phyloP scores from a whole-genome alignment of 2,797 vertebrate genomes.

The Arrhamphus sclerolepis region DNA sequence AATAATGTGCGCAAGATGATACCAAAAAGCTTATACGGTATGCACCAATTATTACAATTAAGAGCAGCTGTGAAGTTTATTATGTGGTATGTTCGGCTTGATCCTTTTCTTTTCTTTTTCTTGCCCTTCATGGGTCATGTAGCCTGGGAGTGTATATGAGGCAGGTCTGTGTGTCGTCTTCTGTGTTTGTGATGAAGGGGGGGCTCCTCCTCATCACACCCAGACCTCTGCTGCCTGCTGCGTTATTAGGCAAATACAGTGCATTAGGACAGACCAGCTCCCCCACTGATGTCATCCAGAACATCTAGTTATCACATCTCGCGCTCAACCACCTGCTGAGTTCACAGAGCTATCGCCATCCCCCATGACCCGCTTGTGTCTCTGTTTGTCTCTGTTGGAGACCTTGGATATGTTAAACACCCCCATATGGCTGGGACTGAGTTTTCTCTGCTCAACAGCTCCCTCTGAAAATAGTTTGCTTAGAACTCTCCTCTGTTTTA shows the following conservation, averaged over 20 bases:
- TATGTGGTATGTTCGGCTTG: background rate
- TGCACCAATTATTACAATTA: conserved; percentile 29
- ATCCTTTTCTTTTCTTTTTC: conserved; percentile 7
- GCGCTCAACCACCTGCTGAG: conserved; percentile 80
- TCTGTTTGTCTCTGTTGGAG: conserved; percentile 78
- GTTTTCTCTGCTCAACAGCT: conserved; percentile 41
- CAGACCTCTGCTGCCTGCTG: conserved; percentile 71
- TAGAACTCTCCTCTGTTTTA: conserved; percentile 16
- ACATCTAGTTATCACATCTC: conserved; percentile 84
- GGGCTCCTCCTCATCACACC: conserved; percentile 58
- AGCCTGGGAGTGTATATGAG: conserved; percentile 42
- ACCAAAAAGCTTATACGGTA: conserved; percentile 22
- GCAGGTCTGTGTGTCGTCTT: conserved; percentile 25
- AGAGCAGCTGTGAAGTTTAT: conserved; percentile 23
- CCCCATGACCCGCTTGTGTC: conserved; percentile 71
- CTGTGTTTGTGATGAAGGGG: conserved; percentile 16
- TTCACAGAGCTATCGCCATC: conserved; percentile 78
- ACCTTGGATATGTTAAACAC: conserved; percentile 82
- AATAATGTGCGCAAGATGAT: conserved; percentile 38
- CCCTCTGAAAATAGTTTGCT: conserved; percentile 53
- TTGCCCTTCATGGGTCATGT: conserved; percentile 61
- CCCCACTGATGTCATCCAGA: conserved; percentile 74
- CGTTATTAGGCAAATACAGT: conserved; percentile 76
- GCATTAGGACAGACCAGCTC: conserved; percentile 68
- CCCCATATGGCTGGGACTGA: conserved; percentile 48